phyloP scores from a whole-genome alignment of 2,888 invertebrate genomes.

The Platycheirus albimanus region DNA sequence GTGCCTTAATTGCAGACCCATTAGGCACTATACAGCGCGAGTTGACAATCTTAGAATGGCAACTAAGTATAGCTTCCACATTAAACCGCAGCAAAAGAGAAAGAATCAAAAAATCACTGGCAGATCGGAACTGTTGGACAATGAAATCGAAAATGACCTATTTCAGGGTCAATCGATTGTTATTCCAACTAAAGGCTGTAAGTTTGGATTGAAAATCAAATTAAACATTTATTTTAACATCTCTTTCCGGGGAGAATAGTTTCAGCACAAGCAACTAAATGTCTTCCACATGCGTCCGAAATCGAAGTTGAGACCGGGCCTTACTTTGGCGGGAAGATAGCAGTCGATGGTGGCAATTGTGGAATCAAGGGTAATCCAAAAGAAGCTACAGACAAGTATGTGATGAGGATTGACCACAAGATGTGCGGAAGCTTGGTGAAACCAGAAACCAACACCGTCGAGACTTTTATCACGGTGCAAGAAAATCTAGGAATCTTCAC shows the following conservation, averaged over 20 bases:
- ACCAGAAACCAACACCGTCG: conserved; percentile 88
- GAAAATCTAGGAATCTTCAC: conserved; percentile 92
- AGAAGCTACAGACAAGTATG: conserved; percentile 89
- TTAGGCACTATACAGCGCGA: conserved; percentile 84
- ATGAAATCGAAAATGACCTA: conserved; percentile 82
- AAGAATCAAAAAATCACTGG: conserved; percentile 82
- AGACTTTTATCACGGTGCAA: conserved; percentile 92
- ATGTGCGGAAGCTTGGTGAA: conserved; percentile 90
- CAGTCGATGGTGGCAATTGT: conserved; percentile 88
- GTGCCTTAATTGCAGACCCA: conserved; percentile 76
- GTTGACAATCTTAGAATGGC: conserved; percentile 90
- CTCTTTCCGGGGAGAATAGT: conserved; percentile 84
- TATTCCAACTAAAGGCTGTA: conserved; percentile 93
- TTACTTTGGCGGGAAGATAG: conserved; percentile 90
- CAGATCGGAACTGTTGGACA: conserved; percentile 82
- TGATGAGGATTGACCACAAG: conserved; percentile 88
- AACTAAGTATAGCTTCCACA: conserved; percentile 91
- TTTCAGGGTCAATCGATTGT: conserved; percentile 86
- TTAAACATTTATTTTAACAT: not conserved
- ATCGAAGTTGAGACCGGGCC: conserved; percentile 93
- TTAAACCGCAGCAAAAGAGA: conserved; percentile 85
- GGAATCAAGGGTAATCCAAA: conserved; percentile 89
- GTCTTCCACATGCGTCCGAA: conserved; percentile 90
- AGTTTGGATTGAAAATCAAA: conserved; percentile 81
- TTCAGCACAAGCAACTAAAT: conserved; percentile 91